Evolutionary conservation across 2,113 vertebrate species (phyloP), one percentile per base, ranked within the genome.

Genomic region (Turdus rufiventris): DNA sequence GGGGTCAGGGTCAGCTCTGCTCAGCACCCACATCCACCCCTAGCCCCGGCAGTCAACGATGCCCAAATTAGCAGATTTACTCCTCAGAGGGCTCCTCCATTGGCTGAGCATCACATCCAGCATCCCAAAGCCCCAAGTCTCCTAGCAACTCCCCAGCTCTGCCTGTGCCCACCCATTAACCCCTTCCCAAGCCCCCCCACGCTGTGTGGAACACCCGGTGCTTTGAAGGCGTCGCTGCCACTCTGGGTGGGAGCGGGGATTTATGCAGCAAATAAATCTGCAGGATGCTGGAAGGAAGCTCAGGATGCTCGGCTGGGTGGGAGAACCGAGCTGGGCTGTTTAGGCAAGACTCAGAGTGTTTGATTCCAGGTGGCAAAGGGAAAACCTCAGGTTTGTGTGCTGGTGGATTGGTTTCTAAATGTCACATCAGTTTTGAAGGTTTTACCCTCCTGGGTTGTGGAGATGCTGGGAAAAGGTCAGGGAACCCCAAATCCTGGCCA

Each of bases 101-200:
- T 88, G 88, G 91, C 92, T 93, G 63, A 93, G 84, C 86, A 84
- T n/a, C 92, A 24, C 83, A 92, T 71, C 91, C 89, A 82, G 93
- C 93, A 96, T 96, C 94, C 87, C n/a, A 43, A 88, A 95, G 92
- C 84, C 71, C 89, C 61, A 88, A 92, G 91, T 96, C 91, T 95
- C 94, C 96, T 95, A 96, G 96, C 95, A 97, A 93, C 96, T 80
- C 88, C 94, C 91, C 91, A 62, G 80, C 4, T 0, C 89, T 88
- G 91, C 74, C 80, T 89, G 89, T 93, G 84, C 93, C 91, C 93
- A 93, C 91, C 92, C 57, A 6, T 91, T 96, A 95, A 91, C 89
- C 93, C 92, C 50, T 84, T 94, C 88, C 82, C 38, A 29, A 88
- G 53, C 42, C 47, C 70, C 33, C 70, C 71, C 14, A 5, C 3